Evolutionary conservation across 2,113 vertebrate genomes (phyloP).

Genomic region (Orcinus orca): DNA sequence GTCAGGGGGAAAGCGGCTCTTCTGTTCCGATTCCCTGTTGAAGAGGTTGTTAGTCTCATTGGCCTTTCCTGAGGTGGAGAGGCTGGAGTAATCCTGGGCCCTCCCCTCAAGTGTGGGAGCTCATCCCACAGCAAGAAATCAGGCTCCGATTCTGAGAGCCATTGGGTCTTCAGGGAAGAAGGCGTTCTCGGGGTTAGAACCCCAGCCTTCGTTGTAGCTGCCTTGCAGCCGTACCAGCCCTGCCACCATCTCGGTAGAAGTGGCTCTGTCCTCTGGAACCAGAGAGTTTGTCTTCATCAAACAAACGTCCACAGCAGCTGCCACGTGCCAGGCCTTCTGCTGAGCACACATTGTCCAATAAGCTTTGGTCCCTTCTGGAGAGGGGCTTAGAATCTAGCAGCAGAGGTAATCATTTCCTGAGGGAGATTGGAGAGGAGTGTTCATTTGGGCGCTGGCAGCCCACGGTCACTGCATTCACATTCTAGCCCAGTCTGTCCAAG

Average conservation of each 20-base stretch:
- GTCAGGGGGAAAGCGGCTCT: neutral
- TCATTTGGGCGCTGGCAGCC: neutral
- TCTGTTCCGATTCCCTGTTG: neutral
- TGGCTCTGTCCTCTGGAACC: neutral
- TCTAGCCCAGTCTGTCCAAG: neutral
- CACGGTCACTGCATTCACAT: neutral
- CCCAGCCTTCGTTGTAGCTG: neutral
- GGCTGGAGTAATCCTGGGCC: neutral
- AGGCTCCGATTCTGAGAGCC: neutral
- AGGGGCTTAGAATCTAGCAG: neutral
- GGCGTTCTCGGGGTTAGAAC: neutral
- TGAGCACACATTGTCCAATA: neutral
- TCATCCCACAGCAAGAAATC: neutral
- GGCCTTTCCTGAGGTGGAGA: neutral
- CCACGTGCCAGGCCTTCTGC: neutral
- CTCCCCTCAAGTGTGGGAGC: neutral
- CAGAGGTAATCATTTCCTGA: neutral
- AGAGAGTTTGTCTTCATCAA: neutral
- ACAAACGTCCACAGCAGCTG: neutral
- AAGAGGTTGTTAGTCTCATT: neutral
- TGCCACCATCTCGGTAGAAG: neutral
- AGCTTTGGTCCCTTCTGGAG: neutral
- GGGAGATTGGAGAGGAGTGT: neutral
- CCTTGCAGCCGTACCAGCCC: neutral
- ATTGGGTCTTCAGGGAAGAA: neutral